Conservation (phyloP, 2,113 vertebrate species). For the Hystrix brachyura region DNA sequence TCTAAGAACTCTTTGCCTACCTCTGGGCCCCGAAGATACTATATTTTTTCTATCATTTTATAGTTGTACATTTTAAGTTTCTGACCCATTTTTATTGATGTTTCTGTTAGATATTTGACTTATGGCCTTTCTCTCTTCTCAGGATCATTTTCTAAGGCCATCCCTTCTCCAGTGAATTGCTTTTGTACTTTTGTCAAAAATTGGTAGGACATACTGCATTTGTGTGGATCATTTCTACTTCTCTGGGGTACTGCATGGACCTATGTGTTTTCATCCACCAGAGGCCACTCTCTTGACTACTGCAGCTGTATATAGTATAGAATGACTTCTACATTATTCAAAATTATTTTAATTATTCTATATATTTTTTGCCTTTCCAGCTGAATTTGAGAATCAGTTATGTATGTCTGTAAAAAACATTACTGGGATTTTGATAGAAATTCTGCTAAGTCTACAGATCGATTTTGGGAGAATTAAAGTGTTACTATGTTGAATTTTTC, state of each 20-base stretch:
- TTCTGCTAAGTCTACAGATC: not conserved
- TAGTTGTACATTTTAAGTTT: slow-evolving; percentile 33
- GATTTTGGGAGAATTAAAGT: not conserved
- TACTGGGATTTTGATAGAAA: slow-evolving; percentile 19
- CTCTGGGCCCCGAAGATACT: not conserved
- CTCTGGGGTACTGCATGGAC: not conserved
- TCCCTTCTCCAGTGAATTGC: not conserved
- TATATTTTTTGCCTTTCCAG: slow-evolving; percentile 27
- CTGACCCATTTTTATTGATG: not conserved
- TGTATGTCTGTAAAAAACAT: slow-evolving; percentile 14
- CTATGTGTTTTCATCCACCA: not conserved
- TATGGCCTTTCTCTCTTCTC: not conserved
- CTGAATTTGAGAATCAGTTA: slow-evolving; percentile 10
- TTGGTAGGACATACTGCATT: not conserved
- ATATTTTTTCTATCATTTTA: not conserved
- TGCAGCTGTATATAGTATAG: not conserved
- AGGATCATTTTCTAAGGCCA: not conserved
- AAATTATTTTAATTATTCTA: slow-evolving; percentile 25
- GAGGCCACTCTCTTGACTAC: not conserved
- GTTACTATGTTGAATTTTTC: slow-evolving; percentile 29
- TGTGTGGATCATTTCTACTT: not conserved
- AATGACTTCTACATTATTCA: not conserved
- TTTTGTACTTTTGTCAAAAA: slow-evolving; percentile 31
- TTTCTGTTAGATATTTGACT: not conserved
- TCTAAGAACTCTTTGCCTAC: slow-evolving; percentile 20